These are phyloP conservation scores for Cydia pomonella DNA, from an alignment of 1,140 invertebrate species.

Conservation along the genomic window DNA sequence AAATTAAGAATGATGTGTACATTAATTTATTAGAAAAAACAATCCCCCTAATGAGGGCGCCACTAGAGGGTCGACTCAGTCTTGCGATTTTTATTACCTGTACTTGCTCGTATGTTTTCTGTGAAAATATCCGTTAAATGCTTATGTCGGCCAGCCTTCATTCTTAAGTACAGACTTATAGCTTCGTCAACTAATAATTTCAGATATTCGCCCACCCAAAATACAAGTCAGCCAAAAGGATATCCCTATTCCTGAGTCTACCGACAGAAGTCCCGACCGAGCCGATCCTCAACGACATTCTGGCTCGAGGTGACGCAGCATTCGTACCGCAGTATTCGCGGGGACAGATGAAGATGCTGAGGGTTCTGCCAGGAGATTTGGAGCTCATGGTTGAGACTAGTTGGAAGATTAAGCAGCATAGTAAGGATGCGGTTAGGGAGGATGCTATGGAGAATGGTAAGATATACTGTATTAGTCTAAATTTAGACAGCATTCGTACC, in stretches of 20 bases:
- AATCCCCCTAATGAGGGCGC: no score
- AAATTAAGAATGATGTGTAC: no score
- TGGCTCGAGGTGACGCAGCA: conserved; percentile 12
- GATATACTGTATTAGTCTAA: background rate
- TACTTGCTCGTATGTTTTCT: no score
- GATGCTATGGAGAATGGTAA: conserved; percentile 34
- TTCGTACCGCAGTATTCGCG: conserved; percentile 33
- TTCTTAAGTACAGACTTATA: no score
- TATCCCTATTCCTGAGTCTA: conserved; percentile 32
- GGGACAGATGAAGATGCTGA: conserved; percentile 33
- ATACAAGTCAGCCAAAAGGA: conserved; percentile 27
- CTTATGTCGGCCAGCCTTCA: no score
- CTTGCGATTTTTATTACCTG: no score
- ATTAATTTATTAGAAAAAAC: no score
- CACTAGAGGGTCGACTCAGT: no score
- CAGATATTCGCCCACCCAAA: conserved; percentile 35
- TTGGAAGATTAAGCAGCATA: conserved; percentile 35
- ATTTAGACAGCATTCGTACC: conserved; percentile 10
- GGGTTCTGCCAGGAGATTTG: conserved; percentile 12
- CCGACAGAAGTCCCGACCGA: conserved; percentile 23
- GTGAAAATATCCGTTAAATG: no score
- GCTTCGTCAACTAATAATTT: background rate
- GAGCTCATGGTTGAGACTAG: conserved; percentile 31
- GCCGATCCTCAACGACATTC: conserved; percentile 25
- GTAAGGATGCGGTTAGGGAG: conserved; percentile 27